phyloP scores from a whole-genome alignment of 1,140 invertebrate species.

The Anastatus disparis region DNA sequence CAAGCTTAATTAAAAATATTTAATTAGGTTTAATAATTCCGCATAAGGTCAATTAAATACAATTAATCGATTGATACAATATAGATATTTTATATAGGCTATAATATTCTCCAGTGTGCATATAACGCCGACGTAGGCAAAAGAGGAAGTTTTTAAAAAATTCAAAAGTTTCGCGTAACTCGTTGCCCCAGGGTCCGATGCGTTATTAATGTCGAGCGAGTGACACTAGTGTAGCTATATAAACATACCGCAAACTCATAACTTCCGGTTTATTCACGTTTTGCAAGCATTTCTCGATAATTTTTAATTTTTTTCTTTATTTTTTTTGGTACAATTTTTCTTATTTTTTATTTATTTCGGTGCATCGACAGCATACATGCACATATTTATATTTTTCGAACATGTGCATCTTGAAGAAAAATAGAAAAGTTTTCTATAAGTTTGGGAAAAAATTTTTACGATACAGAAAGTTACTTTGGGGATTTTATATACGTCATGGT shows the following conservation, averaged over 20 bases:
- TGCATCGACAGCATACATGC: background rate
- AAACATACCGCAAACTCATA: background rate
- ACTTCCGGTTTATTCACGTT: background rate
- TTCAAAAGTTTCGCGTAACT: background rate
- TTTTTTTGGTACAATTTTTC: no score
- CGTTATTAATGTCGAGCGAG: conserved; percentile 16
- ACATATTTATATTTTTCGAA: background rate
- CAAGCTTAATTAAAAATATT: no score
- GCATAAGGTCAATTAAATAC: background rate
- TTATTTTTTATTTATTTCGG: no score
- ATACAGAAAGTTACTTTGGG: no score
- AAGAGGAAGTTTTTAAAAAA: background rate
- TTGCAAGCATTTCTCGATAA: background rate
- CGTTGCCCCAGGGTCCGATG: background rate
- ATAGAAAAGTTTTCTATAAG: no score
- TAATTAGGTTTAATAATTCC: no score
- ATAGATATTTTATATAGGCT: background rate
- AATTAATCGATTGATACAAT: no score
- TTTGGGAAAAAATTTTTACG: no score
- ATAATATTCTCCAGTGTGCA: background rate
- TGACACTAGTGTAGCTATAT: background rate
- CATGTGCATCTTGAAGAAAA: no score
- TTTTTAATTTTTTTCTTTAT: background rate
- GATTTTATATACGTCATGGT: no score
- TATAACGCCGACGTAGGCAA: background rate